phyloP scores from a whole-genome alignment of 1,140 invertebrate species.

The Heterodera carotae region DNA sequence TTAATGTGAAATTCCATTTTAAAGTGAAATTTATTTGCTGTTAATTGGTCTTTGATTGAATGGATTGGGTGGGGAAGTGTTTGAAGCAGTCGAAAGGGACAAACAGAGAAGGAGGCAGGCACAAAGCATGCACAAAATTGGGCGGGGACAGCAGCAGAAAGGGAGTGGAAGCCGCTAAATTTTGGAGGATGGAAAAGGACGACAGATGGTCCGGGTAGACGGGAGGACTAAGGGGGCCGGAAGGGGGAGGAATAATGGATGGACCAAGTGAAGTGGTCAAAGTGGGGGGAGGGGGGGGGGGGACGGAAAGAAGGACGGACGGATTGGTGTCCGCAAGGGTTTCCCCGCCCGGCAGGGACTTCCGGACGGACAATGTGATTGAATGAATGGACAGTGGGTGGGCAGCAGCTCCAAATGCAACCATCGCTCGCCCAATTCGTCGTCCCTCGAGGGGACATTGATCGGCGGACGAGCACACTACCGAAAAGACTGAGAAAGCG shows the following conservation, averaged over 20 bases:
- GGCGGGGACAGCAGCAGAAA: too few species aligned
- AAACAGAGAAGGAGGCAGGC: not conserved
- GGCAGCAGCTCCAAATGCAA: not conserved
- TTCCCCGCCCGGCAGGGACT: not conserved
- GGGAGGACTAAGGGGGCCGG: too few species aligned
- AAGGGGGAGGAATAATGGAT: not conserved
- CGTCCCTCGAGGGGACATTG: not conserved
- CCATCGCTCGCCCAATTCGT: too few species aligned
- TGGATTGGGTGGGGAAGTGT: not conserved
- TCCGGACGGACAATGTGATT: not conserved
- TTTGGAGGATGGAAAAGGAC: not conserved
- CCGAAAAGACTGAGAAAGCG: too few species aligned
- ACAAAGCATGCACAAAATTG: not conserved
- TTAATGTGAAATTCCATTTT: not conserved
- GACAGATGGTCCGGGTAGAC: not conserved
- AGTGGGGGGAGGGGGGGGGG: too few species aligned
- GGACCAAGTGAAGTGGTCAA: not conserved
- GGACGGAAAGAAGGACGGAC: too few species aligned
- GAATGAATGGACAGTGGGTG: not conserved
- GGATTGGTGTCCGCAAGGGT: not conserved
- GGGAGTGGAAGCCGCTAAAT: not conserved
- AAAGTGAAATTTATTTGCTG: conserved; percentile 3
- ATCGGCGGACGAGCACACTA: not conserved
- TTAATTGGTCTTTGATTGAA: not conserved
- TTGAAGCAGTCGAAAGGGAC: not conserved